Percentiles rank a stretch among this genome's conserved stretches.
phyloP scores from a whole-genome alignment of 2,113 vertebrate species.

The Vidua macroura region DNA sequence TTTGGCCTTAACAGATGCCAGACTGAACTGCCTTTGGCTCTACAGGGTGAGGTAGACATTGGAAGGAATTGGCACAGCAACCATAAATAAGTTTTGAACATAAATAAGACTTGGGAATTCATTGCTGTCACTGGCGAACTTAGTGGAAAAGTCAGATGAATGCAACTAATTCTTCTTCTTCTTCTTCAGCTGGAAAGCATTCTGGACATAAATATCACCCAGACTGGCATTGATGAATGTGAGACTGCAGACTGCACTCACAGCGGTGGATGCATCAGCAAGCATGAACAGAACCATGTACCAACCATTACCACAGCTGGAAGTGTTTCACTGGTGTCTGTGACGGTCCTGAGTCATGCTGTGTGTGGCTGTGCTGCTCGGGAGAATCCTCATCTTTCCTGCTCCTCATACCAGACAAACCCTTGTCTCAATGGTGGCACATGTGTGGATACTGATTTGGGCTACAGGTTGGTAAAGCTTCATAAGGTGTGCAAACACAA shows the following conservation, averaged over 20 bases:
- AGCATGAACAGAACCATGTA: slow-evolving; percentile 67
- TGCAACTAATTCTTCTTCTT: background rate
- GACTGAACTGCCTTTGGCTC: background rate
- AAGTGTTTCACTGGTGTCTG: slow-evolving; percentile 77
- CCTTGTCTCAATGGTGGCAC: slow-evolving; percentile 86
- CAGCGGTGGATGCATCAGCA: slow-evolving; percentile 76
- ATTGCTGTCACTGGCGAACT: background rate
- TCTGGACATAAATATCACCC: slow-evolving; percentile 77
- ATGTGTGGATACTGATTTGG: slow-evolving; percentile 80
- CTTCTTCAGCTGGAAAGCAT: slow-evolving; percentile 78
- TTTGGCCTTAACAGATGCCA: background rate
- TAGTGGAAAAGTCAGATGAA: background rate
- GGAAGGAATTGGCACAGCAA: background rate
- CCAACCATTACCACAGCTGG: slow-evolving; percentile 75
- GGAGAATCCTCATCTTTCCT: slow-evolving; percentile 74
- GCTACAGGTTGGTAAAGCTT: slow-evolving; percentile 79
- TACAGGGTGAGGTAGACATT: background rate
- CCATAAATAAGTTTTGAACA: background rate
- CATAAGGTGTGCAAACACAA: background rate
- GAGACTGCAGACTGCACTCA: slow-evolving; percentile 73
- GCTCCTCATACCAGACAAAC: slow-evolving; percentile 76
- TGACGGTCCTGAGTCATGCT: slow-evolving; percentile 64
- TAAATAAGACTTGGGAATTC: background rate
- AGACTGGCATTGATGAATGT: slow-evolving; percentile 83
- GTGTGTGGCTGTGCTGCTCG: slow-evolving; percentile 80